Evolutionary conservation across 2,888 invertebrate genomes (phyloP), one percentile per base, ranked within the genome.

Genomic region (Epinotia demarniana): DNA sequence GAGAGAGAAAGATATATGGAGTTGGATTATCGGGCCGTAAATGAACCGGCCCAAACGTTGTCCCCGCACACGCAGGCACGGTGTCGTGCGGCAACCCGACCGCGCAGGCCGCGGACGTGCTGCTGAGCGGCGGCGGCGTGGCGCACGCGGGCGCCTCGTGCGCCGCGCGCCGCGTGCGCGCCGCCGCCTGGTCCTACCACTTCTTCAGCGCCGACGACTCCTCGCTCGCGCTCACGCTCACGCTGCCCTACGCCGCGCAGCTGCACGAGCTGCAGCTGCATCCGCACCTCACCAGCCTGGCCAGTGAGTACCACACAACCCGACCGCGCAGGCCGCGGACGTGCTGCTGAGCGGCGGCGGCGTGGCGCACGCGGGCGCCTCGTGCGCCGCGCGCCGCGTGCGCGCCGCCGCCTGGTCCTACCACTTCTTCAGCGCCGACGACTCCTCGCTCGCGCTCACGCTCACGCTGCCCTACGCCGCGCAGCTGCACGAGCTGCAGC

Each of bases 181-280:
- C 98, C 1, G 97, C 99, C 5, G 97, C 98, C n/a, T 99, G 99
- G 99, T 97, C 97, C 46, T 98, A 99, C 92, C 98, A 99, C 93
- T 99, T 98, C 93, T 98, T 98, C 92, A 97, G 98, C 46, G 98
- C 91, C 1, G 98, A 93, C 84, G 93, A 98, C 91, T 97, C 97
- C 57, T 98, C 97, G 92, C 97, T 99, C 0, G 98, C 99, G 88
- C 95, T 99, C 62, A 97, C 97, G 6, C 95, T 99, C 70, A 96
- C 96, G 27, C 92, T 99, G 82, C 99, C 99, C 0, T 98, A 98
- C 87, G 98, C 98, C 18, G 96, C 98, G 83, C 94, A 98, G 80
- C 93, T 99, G 73, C 96, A 97, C 82, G 98, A 98, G 92, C 97
- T 99, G 61, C 98, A 98, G 83, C 91, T 98, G 77, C 97, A 97